Conservation (phyloP, 2,888 invertebrate genomes). For the Lydus trimaculatus region DNA sequence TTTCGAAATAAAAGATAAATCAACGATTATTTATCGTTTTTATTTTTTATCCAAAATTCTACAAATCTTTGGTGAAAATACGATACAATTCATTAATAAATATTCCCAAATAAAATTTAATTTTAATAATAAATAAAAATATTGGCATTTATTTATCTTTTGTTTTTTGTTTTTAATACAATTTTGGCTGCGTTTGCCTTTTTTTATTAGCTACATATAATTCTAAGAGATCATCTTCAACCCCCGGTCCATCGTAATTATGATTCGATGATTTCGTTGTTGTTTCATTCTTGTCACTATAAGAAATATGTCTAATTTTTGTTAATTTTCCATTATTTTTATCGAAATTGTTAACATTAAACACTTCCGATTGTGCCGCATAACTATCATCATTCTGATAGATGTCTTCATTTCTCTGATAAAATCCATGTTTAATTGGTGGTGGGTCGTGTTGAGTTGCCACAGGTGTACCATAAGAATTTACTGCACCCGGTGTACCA, state of each 20-base stretch:
- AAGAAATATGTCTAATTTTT: not conserved
- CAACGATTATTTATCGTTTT: not conserved
- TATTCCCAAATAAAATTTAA: not conserved
- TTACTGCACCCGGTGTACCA: constrained; percentile 50
- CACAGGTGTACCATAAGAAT: constrained; percentile 49
- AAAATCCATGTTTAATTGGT: constrained; percentile 8
- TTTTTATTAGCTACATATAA: constrained; percentile 19
- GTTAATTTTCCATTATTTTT: not conserved
- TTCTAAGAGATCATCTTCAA: constrained; percentile 24
- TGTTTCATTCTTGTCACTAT: constrained; percentile 18
- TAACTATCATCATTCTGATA: constrained; percentile 13
- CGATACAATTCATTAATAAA: not conserved
- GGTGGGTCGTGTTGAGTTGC: constrained; percentile 29
- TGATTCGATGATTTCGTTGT: constrained; percentile 34
- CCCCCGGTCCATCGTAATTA: constrained; percentile 38
- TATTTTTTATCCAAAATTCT: not conserved
- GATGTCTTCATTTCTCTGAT: constrained; percentile 17
- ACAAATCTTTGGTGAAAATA: constrained; percentile 6
- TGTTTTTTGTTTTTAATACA: not conserved
- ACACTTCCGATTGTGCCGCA: not conserved
- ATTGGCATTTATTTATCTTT: not conserved
- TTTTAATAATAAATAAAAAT: not conserved
- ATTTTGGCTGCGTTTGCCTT: constrained; percentile 19
- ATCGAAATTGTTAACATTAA: not conserved
- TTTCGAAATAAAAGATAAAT: not conserved